Percentiles rank a stretch among this genome's conserved stretches.
phyloP scores from a whole-genome alignment of 2,113 vertebrate species.

The Colius striatus region DNA sequence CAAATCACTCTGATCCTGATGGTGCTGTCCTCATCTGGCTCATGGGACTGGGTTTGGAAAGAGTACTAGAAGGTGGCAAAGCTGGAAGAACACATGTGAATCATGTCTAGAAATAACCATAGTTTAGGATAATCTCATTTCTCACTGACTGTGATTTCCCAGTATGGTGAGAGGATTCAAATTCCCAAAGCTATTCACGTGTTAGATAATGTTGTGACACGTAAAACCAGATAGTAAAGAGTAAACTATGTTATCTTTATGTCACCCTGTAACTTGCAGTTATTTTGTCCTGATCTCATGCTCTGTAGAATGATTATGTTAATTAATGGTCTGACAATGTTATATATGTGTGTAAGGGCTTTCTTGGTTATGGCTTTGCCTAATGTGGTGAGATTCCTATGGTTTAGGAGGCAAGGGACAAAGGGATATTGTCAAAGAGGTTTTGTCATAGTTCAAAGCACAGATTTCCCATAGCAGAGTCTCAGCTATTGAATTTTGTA shows the following conservation, averaged over 20 bases:
- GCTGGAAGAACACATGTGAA: neutral
- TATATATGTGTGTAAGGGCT: neutral
- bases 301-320: neutral
- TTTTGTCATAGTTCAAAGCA: too few relatives aligned
- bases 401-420: neutral
- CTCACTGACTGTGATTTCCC: neutral
- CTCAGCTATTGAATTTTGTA: too few relatives aligned
- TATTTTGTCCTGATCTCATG: neutral
- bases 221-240: neutral
- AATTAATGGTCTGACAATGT: neutral
- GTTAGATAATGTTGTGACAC: neutral
- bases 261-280: neutral
- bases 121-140: neutral
- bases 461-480: too few relatives aligned
- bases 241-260: neutral
- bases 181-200: neutral
- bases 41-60: neutral
- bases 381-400: neutral
- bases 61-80: neutral
- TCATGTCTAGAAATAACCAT: neutral
- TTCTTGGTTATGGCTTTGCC: neutral
- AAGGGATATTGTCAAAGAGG: too few relatives aligned
- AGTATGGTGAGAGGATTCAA: neutral
- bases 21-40: neutral
- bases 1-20: neutral